These are phyloP conservation scores for Potamarius usumacintae DNA, from an alignment of 2,113 vertebrate species.

Conservation along the genomic window DNA sequence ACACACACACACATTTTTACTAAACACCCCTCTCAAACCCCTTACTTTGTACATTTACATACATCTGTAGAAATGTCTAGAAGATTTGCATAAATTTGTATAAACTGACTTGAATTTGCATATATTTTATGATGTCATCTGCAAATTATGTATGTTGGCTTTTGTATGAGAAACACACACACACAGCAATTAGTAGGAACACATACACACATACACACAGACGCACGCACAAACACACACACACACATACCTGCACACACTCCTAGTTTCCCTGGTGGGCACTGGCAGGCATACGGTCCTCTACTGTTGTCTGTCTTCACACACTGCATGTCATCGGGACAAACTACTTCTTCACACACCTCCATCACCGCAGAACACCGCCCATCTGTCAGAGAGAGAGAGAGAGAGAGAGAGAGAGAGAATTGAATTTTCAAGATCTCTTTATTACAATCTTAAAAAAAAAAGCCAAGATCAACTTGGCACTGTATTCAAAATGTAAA, in stretches of 20 bases:
- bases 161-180: neutral
- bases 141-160: neutral
- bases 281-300: slow-evolving; percentile 89
- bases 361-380: slow-evolving; percentile 82
- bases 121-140: neutral
- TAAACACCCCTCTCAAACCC: slow-evolving; percentile 8
- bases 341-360: slow-evolving; percentile 86
- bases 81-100: neutral
- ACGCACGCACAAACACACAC: slow-evolving; percentile 75
- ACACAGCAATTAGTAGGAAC: neutral
- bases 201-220: slow-evolving; percentile 73
- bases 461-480: too few species aligned
- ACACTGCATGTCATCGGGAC: slow-evolving; percentile 95
- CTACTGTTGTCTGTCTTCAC: slow-evolving; percentile 81
- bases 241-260: slow-evolving; percentile 87
- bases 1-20: slow-evolving; percentile 34
- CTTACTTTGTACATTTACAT: neutral
- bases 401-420: neutral
- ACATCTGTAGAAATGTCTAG: neutral
- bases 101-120: neutral
- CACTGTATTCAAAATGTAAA: too few species aligned
- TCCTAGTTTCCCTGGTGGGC: slow-evolving; percentile 91
- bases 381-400: slow-evolving; percentile 72
- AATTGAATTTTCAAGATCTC: too few species aligned
- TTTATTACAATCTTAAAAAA: too few species aligned